Percentiles rank a stretch among this genome's conserved stretches.
phyloP scores from a whole-genome alignment of 2,888 invertebrate genomes.

The Melolontha melolontha region DNA sequence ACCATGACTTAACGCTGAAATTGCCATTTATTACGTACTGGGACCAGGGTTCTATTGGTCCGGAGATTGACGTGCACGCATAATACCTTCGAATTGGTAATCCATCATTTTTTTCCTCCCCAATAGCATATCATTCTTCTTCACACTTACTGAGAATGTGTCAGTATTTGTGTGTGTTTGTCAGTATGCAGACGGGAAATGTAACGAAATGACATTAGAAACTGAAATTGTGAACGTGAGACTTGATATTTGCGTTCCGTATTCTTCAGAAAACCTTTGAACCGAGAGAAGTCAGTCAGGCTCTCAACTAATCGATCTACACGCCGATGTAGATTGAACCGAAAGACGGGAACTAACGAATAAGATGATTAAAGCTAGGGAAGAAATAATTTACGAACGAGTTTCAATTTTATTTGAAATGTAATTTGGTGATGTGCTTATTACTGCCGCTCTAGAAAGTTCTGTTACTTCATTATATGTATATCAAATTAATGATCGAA shows the following conservation, averaged over 20 bases:
- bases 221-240: slow-evolving; percentile 23
- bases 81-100: slow-evolving; percentile 37
- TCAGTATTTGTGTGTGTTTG: neutral
- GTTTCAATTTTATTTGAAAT: too few relatives aligned
- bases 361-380: slow-evolving; percentile 7
- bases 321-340: neutral
- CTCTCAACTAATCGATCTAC: slow-evolving; percentile 28
- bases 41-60: slow-evolving; percentile 13
- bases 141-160: slow-evolving; percentile 7
- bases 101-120: slow-evolving; percentile 32
- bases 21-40: slow-evolving; percentile 25
- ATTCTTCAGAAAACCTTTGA: slow-evolving; percentile 26
- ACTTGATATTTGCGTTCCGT: slow-evolving; percentile 33
- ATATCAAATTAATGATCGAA: too few relatives aligned
- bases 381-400: too few relatives aligned
- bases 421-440: too few relatives aligned
- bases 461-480: too few relatives aligned
- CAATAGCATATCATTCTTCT: slow-evolving; percentile 34
- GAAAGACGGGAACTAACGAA: slow-evolving; percentile 17
- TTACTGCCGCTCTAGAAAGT: too few relatives aligned
- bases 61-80: slow-evolving; percentile 34
- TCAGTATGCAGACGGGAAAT: slow-evolving; percentile 22
- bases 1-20: slow-evolving; percentile 24
- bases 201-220: slow-evolving; percentile 35
- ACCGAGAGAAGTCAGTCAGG: slow-evolving; percentile 17